phyloP scores from a whole-genome alignment of 1,140 invertebrate species.

The Drosophila lacertosa region DNA sequence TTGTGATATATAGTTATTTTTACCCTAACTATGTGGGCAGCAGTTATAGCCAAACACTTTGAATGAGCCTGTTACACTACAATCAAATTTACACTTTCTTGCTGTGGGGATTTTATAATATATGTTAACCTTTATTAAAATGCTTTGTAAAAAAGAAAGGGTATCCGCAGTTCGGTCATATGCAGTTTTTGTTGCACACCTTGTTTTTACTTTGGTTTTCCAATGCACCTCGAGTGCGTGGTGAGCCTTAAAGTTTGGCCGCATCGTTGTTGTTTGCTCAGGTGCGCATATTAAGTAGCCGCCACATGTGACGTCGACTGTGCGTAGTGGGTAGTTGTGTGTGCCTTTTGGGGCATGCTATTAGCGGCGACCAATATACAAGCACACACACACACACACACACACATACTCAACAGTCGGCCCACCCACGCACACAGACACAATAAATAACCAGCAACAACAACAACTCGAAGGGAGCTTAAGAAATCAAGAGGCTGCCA shows the following conservation, averaged over 20 bases:
- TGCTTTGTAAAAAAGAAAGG: not conserved
- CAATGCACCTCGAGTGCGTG: conserved; percentile 46
- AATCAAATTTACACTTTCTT: too few relatives aligned
- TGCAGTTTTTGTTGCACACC: not conserved
- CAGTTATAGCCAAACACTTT: not conserved
- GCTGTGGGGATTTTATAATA: too few relatives aligned
- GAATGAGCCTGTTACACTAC: not conserved
- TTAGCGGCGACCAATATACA: conserved; percentile 51
- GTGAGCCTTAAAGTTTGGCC: conserved; percentile 56
- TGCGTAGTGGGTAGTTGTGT: conserved; percentile 27
- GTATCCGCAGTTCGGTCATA: not conserved
- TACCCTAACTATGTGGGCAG: conserved; percentile 18
- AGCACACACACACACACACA: conserved; percentile 15
- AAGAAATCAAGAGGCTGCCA: conserved; percentile 46
- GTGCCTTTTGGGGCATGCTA: conserved; percentile 60
- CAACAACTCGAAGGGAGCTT: conserved; percentile 30
- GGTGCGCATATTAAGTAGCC: conserved; percentile 79
- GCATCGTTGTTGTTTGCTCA: conserved; percentile 52
- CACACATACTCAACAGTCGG: conserved; percentile 22
- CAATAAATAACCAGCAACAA: conserved; percentile 64
- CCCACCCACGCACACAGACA: conserved; percentile 35
- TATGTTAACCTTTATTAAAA: too few relatives aligned
- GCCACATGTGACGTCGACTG: conserved; percentile 49
- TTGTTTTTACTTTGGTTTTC: conserved; percentile 36
- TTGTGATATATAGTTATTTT: conserved; percentile 71